Evolutionary conservation across 2,113 vertebrate species (phyloP).

Genomic region (Neofelis nebulosa): DNA sequence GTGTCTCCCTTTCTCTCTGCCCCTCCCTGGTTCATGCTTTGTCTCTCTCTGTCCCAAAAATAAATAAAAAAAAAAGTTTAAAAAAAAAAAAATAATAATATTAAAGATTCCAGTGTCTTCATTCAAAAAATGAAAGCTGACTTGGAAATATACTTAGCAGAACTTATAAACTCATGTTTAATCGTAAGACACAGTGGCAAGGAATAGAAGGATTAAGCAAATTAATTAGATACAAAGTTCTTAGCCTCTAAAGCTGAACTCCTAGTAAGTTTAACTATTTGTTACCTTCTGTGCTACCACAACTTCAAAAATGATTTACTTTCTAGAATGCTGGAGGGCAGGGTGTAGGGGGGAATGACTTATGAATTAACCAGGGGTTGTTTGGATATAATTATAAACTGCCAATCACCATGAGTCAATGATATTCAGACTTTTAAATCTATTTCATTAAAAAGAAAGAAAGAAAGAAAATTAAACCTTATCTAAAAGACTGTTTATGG

Average conservation of each 20-base stretch:
- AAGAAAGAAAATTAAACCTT: constrained; percentile 36
- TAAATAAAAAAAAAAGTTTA: too few relatives aligned
- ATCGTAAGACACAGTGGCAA: not conserved
- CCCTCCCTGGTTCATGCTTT: too few relatives aligned
- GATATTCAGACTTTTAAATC: constrained; percentile 31
- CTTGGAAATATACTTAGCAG: not conserved
- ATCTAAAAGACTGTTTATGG: constrained; percentile 24
- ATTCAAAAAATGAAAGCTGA: constrained; percentile 50
- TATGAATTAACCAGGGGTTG: not conserved
- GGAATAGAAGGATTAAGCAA: constrained; percentile 29
- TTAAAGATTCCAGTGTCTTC: not conserved
- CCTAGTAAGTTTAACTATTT: not conserved
- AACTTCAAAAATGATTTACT: constrained; percentile 45
- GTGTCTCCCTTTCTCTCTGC: too few relatives aligned
- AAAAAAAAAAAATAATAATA: too few relatives aligned
- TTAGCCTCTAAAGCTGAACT: not conserved
- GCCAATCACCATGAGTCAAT: not conserved
- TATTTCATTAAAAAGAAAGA: not conserved
- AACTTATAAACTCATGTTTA: constrained; percentile 19
- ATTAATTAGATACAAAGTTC: constrained; percentile 36
- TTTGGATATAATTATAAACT: constrained; percentile 33
- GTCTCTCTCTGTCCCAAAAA: too few relatives aligned
- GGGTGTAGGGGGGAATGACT: not conserved
- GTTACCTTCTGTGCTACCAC: not conserved
- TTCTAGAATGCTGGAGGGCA: not conserved